These are phyloP conservation scores for Teinopalpus imperialis DNA, from an alignment of 2,888 invertebrate species.

Conservation along the genomic window DNA sequence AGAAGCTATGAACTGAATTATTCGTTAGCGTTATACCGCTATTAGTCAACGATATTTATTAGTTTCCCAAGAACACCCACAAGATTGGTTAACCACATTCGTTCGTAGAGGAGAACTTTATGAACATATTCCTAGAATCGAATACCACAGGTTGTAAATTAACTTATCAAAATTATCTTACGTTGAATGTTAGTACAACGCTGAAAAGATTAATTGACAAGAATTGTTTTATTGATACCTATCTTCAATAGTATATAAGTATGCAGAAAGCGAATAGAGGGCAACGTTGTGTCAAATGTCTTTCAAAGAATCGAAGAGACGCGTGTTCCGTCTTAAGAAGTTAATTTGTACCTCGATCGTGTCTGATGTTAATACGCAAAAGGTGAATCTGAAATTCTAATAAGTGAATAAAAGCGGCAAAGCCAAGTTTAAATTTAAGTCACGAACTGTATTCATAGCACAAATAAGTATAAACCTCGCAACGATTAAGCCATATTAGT, in stretches of 20 bases:
- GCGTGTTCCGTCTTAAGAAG: conserved; percentile 10
- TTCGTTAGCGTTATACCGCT: conserved; percentile 52
- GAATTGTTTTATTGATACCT: conserved; percentile 3
- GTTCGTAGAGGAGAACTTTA: not conserved
- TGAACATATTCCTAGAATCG: not conserved
- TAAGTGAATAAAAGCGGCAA: conserved; percentile 6
- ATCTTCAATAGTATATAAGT: not conserved
- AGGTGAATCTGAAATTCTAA: conserved; percentile 8
- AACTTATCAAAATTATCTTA: too few species aligned
- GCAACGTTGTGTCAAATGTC: not conserved
- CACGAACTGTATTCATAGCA: not conserved
- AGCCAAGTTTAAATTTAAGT: not conserved
- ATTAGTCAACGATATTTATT: conserved; percentile 41
- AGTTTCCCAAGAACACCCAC: conserved; percentile 23
- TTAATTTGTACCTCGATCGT: conserved; percentile 12
- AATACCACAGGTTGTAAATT: not conserved
- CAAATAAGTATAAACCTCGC: conserved; percentile 10
- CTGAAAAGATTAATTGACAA: not conserved
- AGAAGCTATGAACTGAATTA: conserved; percentile 47
- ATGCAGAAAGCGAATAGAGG: conserved; percentile 11
- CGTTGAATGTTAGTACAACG: too few species aligned
- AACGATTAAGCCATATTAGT: conserved; percentile 18
- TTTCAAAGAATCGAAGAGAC: conserved; percentile 9
- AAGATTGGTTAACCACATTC: not conserved
- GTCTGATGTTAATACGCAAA: conserved; percentile 4